Evolutionary conservation across 2,888 invertebrate genomes (phyloP).

Genomic region (Marasmarcha lunaedactyla): DNA sequence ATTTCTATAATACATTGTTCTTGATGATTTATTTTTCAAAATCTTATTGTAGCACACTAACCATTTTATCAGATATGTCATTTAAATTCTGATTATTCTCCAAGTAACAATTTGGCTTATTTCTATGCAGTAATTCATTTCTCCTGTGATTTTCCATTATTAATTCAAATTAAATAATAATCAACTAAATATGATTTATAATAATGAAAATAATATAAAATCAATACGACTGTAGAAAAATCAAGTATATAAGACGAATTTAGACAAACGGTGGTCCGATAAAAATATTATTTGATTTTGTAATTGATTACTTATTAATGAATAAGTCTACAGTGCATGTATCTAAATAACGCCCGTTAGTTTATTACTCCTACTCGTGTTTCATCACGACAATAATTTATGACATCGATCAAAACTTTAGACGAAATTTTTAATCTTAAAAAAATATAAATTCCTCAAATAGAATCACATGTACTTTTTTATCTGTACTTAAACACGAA

Average conservation of each 20-base stretch:
- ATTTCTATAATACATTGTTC: constrained; percentile 66
- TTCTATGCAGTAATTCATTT: constrained; percentile 35
- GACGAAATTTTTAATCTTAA: constrained; percentile 24
- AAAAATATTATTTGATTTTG: background rate
- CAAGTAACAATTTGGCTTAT: constrained; percentile 64
- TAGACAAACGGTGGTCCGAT: constrained; percentile 1
- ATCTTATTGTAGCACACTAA: constrained; percentile 70
- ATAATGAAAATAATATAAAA: constrained; percentile 7
- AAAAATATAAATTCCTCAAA: constrained; percentile 49
- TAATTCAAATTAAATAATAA: constrained; percentile 29
- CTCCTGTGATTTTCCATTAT: constrained; percentile 32
- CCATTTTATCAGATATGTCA: constrained; percentile 70
- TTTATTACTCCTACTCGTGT: background rate
- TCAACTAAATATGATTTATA: constrained; percentile 30
- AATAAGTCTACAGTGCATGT: background rate
- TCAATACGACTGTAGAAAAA: constrained; percentile 11
- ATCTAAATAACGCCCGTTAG: background rate
- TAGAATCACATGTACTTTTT: constrained; percentile 64
- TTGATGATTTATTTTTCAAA: constrained; percentile 56
- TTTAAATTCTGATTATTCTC: constrained; percentile 69
- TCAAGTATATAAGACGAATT: constrained; percentile 1
- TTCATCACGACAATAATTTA: constrained; percentile 22
- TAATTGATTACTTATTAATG: no score
- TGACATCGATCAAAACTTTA: constrained; percentile 28
- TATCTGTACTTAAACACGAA: constrained; percentile 59